Evolutionary conservation across 2,797 vertebrate species (phyloP).

Genomic region (Pitangus sulphuratus): DNA sequence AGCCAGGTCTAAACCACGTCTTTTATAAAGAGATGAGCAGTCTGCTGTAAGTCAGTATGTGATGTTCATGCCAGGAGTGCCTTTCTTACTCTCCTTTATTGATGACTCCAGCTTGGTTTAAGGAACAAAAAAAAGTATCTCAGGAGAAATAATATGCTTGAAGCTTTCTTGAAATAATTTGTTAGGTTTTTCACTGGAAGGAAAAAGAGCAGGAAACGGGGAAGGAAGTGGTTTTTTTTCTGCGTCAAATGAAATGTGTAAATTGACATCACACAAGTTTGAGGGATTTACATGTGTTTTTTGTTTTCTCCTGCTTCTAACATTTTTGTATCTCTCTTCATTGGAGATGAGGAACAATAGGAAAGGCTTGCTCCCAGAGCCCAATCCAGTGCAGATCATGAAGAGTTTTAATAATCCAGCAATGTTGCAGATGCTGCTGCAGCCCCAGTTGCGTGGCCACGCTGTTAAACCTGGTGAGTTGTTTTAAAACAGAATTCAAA

Average conservation of each 20-base stretch:
- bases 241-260: neutral
- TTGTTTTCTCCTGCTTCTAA: neutral
- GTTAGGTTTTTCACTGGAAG: neutral
- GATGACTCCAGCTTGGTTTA: neutral
- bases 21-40: neutral
- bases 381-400: conserved; percentile 92
- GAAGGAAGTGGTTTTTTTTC: neutral
- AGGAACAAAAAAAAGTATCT: neutral
- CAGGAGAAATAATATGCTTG: neutral
- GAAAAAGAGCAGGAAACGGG: neutral
- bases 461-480: conserved; percentile 85
- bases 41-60: neutral
- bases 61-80: neutral
- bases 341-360: conserved; percentile 89
- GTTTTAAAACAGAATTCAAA: neutral
- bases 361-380: conserved; percentile 93
- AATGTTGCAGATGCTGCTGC: conserved; percentile 91
- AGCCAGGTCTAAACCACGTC: neutral
- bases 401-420: conserved; percentile 94
- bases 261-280: fast-evolving
- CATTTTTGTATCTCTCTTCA: neutral
- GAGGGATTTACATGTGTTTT: neutral
- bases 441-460: conserved; percentile 83
- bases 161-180: neutral
- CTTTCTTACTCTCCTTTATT: neutral